phyloP scores from a whole-genome alignment of 2,113 vertebrate genomes.

The Carettochelys insculpta region DNA sequence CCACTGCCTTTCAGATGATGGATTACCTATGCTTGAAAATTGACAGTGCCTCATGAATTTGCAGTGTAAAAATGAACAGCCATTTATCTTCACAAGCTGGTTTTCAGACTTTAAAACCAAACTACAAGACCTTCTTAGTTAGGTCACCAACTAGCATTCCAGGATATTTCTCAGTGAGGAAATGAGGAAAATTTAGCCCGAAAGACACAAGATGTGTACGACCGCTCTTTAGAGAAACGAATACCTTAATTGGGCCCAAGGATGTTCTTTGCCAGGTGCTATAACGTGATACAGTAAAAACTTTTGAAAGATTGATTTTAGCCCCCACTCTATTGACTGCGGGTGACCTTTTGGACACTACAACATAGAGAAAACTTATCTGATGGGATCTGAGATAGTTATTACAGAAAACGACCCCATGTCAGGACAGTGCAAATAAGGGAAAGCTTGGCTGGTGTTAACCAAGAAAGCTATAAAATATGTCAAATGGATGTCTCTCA shows the following conservation, averaged over 20 bases:
- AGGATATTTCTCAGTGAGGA: background rate
- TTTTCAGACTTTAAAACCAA: constrained; percentile 36
- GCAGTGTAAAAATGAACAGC: background rate
- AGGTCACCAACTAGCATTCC: background rate
- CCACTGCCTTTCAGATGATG: background rate
- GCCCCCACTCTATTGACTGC: background rate
- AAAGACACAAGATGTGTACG: background rate
- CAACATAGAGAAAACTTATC: background rate
- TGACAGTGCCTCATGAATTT: background rate
- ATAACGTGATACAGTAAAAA: background rate
- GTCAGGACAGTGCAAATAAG: constrained; percentile 70
- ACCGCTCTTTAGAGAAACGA: background rate
- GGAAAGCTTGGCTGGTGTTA: constrained; percentile 65
- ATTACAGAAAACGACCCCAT: constrained; percentile 63
- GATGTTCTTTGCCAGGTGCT: background rate
- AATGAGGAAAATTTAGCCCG: background rate
- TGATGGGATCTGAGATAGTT: constrained; percentile 52
- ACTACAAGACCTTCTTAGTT: background rate
- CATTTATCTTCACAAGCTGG: background rate
- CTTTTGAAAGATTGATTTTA: background rate
- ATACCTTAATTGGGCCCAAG: background rate
- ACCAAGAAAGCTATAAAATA: constrained; percentile 68
- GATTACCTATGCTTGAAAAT: constrained; percentile 8
- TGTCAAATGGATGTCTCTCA: constrained; percentile 67
- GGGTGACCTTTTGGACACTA: background rate